These are phyloP conservation scores for Drosophila nigrodunni DNA, from an alignment of 1,140 invertebrate genomes.

Conservation along the genomic window DNA sequence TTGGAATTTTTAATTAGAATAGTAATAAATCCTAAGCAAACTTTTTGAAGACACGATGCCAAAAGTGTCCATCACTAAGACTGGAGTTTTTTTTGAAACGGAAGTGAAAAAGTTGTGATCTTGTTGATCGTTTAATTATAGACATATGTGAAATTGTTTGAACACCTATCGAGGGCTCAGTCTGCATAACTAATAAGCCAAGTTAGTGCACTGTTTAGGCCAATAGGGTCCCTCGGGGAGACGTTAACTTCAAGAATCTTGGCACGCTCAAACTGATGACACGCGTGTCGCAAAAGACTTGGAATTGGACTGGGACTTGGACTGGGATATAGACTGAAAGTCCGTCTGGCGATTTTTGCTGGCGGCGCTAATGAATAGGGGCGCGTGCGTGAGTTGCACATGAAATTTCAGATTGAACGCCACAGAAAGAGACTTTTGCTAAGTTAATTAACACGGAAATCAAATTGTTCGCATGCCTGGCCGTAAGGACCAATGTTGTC, in stretches of 20 bases:
- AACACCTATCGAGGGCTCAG: constrained; percentile 67
- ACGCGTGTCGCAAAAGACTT: constrained; percentile 36
- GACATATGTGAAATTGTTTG: constrained; percentile 82
- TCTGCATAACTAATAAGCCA: constrained; percentile 78
- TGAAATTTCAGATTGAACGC: constrained; percentile 50
- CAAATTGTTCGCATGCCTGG: constrained; percentile 75
- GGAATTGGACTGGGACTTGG: neutral
- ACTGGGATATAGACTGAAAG: neutral
- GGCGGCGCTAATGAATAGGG: constrained; percentile 79
- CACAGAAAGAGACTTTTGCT: constrained; percentile 63
- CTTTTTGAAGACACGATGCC: too few relatives aligned
- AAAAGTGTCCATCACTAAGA: too few relatives aligned
- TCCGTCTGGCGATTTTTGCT: neutral
- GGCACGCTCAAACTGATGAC: constrained; percentile 18
- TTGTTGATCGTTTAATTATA: constrained; percentile 83
- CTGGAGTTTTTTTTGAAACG: constrained; percentile 5
- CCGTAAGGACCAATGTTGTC: constrained; percentile 10
- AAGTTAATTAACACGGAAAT: constrained; percentile 83
- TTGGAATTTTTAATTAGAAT: too few relatives aligned
- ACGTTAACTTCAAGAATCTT: neutral
- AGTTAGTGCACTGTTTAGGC: neutral
- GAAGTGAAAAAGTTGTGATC: constrained; percentile 74
- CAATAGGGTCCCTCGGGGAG: too few relatives aligned
- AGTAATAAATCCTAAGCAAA: too few relatives aligned
- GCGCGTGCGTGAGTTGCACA: constrained; percentile 79